Evolutionary conservation across 2,888 invertebrate species (phyloP).

Genomic region (Altica lythri): DNA sequence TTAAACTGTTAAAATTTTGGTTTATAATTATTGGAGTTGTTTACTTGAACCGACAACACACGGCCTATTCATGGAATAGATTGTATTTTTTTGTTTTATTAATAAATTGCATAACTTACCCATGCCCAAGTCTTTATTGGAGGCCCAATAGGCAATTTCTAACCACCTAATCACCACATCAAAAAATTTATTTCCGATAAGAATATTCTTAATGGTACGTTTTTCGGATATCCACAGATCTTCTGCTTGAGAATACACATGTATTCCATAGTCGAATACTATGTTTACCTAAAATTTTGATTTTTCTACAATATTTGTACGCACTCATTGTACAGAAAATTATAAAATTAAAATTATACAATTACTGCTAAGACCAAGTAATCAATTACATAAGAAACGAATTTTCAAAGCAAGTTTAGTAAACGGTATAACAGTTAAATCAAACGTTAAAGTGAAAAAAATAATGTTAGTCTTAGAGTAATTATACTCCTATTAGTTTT

Average conservation of each 20-base stretch:
- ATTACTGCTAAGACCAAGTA: neutral
- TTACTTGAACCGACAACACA: too few species aligned
- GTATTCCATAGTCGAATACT: slow-evolving; percentile 65
- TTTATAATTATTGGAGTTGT: too few species aligned
- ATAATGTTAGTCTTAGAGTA: too few species aligned
- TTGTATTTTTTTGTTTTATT: too few species aligned
- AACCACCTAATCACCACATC: slow-evolving; percentile 64
- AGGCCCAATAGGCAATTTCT: slow-evolving; percentile 59
- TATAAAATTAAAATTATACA: neutral
- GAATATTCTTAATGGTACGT: slow-evolving; percentile 66
- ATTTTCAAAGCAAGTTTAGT: neutral
- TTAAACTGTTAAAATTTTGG: too few species aligned
- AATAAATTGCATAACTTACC: too few species aligned
- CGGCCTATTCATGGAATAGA: too few species aligned
- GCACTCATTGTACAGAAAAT: neutral
- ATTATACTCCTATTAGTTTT: too few species aligned
- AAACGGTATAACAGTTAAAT: neutral
- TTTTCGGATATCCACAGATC: slow-evolving; percentile 63
- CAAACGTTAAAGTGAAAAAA: neutral
- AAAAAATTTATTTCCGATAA: slow-evolving; percentile 67
- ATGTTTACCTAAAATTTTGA: slow-evolving; percentile 57
- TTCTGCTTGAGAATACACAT: slow-evolving; percentile 63
- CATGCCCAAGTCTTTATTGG: slow-evolving; percentile 58
- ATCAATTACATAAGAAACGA: neutral
- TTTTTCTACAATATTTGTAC: neutral